Percentiles rank a stretch among this genome's conserved stretches.
phyloP scores from a whole-genome alignment of 2,888 invertebrate species.

The Stenoptilia bipunctidactyla region DNA sequence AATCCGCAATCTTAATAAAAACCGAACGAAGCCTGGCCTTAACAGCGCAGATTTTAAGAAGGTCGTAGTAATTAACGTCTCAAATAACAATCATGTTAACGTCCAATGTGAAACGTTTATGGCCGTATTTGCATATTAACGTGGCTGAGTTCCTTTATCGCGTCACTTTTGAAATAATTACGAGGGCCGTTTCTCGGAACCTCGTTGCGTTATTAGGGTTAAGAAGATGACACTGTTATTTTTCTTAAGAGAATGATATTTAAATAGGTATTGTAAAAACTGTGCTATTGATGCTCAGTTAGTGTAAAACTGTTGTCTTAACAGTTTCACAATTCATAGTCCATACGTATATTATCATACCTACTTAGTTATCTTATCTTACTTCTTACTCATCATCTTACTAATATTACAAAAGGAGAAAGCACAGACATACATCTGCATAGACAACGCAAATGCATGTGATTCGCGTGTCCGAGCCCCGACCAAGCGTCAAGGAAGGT shows the following conservation, averaged over 20 bases:
- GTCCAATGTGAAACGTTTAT: constrained; percentile 37
- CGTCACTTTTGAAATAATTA: constrained; percentile 29
- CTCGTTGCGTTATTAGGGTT: not conserved
- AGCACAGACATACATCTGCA: too few relatives aligned
- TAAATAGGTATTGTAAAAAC: not conserved
- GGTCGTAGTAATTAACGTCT: constrained; percentile 57
- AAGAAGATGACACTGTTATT: not conserved
- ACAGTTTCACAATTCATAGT: too few relatives aligned
- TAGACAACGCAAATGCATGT: too few relatives aligned
- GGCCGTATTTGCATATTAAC: constrained; percentile 37
- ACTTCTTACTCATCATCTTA: too few relatives aligned
- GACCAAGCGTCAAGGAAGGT: too few relatives aligned
- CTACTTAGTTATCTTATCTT: too few relatives aligned
- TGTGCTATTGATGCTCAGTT: too few relatives aligned
- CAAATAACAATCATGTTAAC: constrained; percentile 46
- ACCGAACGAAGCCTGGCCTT: constrained; percentile 18
- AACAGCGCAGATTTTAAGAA: constrained; percentile 39
- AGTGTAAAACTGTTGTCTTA: too few relatives aligned
- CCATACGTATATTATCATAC: too few relatives aligned
- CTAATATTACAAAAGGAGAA: too few relatives aligned
- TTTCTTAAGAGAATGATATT: not conserved
- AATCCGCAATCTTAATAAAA: too few relatives aligned
- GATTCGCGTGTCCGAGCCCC: too few relatives aligned
- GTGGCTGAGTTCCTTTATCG: constrained; percentile 29
- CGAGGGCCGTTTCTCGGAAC: not conserved